Percentiles rank a stretch among this genome's conserved stretches.
Evolutionary conservation across 1,140 invertebrate genomes (phyloP).

Genomic region (Aleiodes sp.): DNA sequence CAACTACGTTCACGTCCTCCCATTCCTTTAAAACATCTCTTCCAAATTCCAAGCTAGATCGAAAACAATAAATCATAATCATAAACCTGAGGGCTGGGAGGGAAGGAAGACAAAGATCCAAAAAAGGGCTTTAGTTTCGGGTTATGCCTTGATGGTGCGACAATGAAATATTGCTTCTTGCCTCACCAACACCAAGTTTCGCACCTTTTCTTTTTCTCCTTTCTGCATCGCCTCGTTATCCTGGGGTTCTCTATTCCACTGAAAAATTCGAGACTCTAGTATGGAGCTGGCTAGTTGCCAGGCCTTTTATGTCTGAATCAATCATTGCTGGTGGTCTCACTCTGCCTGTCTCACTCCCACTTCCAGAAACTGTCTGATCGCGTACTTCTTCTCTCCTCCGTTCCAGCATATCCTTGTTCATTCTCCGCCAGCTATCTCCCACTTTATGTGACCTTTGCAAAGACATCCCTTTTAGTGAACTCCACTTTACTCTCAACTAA

Average conservation of each 20-base stretch:
- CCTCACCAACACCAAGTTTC: slow-evolving; percentile 18
- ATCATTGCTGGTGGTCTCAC: slow-evolving; percentile 36
- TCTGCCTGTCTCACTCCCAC: slow-evolving; percentile 1
- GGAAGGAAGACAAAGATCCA: not conserved
- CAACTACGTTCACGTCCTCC: too few relatives aligned
- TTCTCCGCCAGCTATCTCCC: slow-evolving; percentile 18
- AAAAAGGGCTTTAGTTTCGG: slow-evolving; percentile 23
- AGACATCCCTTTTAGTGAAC: slow-evolving; percentile 36
- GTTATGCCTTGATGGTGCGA: slow-evolving; percentile 32
- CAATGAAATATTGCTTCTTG: slow-evolving; percentile 42
- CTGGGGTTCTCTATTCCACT: slow-evolving; percentile 31
- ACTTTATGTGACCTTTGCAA: slow-evolving; percentile 30
- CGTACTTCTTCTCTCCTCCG: slow-evolving; percentile 30
- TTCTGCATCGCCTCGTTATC: slow-evolving; percentile 3
- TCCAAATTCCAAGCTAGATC: too few relatives aligned
- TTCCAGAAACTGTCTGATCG: slow-evolving; percentile 32
- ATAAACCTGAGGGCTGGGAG: slow-evolving; percentile 2
- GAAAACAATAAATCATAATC: too few relatives aligned
- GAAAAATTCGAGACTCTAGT: slow-evolving; percentile 18
- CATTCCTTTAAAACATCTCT: too few relatives aligned
- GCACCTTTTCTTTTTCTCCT: slow-evolving; percentile 6
- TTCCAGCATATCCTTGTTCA: slow-evolving; percentile 14
- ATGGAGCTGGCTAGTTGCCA: slow-evolving; percentile 36
- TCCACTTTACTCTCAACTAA: slow-evolving; percentile 30
- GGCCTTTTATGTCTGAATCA: slow-evolving; percentile 42